Conservation (phyloP, 2,113 vertebrate genomes). For the Burhinus bistriatus region DNA sequence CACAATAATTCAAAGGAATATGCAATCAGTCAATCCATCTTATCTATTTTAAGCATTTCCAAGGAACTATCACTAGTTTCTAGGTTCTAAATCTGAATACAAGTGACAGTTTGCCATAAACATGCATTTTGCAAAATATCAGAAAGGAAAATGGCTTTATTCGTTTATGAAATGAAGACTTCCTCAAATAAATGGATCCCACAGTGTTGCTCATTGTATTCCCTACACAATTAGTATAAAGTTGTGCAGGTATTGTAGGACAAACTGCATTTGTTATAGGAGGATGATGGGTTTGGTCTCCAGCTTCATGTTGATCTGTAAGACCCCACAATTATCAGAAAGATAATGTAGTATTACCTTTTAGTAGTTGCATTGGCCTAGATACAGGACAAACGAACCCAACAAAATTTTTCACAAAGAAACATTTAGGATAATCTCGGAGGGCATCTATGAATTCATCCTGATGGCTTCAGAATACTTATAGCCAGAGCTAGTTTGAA, state of each 20-base stretch:
- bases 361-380: not conserved
- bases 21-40: constrained; percentile 50
- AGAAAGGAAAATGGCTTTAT: not conserved
- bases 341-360: not conserved
- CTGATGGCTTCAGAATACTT: not conserved
- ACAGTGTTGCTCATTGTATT: not conserved
- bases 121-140: constrained; percentile 13
- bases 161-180: not conserved
- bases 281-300: not conserved
- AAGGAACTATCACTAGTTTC: constrained; percentile 5
- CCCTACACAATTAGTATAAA: not conserved
- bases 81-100: not conserved
- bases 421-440: not conserved
- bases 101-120: constrained; percentile 33
- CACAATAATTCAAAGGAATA: constrained; percentile 59
- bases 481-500: not conserved
- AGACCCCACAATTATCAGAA: not conserved
- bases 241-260: not conserved
- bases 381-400: not conserved
- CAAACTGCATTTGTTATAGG: not conserved
- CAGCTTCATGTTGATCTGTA: not conserved
- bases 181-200: not conserved
- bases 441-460: not conserved
- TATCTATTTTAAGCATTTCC: constrained; percentile 48
- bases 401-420: not conserved